Evolutionary conservation across 1,140 invertebrate species (phyloP).

Genomic region (Micrasema minimum): DNA sequence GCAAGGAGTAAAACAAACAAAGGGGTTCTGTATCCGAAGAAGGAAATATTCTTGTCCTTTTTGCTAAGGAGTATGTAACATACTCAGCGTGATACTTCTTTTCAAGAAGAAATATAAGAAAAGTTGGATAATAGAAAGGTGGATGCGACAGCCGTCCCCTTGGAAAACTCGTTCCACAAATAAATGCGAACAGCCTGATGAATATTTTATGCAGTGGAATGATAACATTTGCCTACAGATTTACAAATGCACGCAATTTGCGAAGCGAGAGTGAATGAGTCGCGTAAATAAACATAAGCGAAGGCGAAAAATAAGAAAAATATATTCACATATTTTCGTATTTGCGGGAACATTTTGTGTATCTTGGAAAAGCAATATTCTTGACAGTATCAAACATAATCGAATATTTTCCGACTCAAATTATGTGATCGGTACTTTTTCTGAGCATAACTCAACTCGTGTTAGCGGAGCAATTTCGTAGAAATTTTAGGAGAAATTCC

Average conservation of each 20-base stretch:
- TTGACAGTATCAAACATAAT: too few relatives aligned
- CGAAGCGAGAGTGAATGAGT: conserved; percentile 7
- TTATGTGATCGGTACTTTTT: too few relatives aligned
- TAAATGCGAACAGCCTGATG: conserved; percentile 18
- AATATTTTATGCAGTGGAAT: conserved; percentile 23
- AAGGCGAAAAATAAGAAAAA: conserved; percentile 17
- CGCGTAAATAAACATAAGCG: conserved; percentile 19
- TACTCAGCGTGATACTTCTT: not conserved
- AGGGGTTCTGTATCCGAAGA: not conserved
- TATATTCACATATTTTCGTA: not conserved
- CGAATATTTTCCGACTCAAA: too few relatives aligned
- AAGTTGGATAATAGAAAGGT: conserved; percentile 29
- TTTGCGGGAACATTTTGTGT: not conserved
- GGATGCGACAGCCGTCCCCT: conserved; percentile 22
- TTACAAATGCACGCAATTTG: conserved; percentile 23
- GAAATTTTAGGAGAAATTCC: conserved; percentile 3
- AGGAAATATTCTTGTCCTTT: conserved; percentile 7
- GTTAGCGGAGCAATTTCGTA: not conserved
- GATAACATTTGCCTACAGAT: conserved; percentile 14
- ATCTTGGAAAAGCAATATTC: too few relatives aligned
- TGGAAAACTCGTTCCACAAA: conserved; percentile 11
- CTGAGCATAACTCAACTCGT: too few relatives aligned
- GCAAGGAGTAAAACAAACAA: not conserved
- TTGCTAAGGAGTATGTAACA: not conserved
- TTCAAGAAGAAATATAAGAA: conserved; percentile 15